Base-by-base conservation (phyloP, 2,113 vertebrate species). In the Himantopus leucocephalus region DNA sequence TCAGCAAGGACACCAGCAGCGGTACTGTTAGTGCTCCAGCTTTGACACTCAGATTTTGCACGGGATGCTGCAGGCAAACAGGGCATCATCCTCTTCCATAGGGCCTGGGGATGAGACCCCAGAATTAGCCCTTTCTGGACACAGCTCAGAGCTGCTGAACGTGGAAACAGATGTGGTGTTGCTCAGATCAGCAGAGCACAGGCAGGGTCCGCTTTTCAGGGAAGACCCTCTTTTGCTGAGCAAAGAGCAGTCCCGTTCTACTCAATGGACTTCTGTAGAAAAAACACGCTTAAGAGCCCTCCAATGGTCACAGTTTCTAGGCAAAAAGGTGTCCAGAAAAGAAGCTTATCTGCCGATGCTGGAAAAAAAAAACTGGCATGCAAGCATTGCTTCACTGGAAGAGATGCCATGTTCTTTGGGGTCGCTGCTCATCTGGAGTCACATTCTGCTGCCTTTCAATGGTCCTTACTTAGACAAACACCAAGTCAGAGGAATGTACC, bases 191-290 rank as follows among this genome's bases (percentile, higher is more conserved):
- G 52, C 75, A 60, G 29, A 59, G 9, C 22, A 67, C 24, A 45
- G 17, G n/a, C 1, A 59, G 19, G 18, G 10, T 16, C 5, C 0
- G 0, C 23, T 81, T 70, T 39, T 29, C 23, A 41, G 17, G 16
- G 19, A 63, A 48, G 19, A 7, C 10, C 34, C 47, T 8, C 55
- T 43, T 66, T 82, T 79, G 83, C 21, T 5, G 4, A 67, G 37
- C 41, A 24, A 85, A 59, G 8, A 85, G 22, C 20, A 83, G n/a
- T n/a, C 17, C 47, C 5, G 4, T 67, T 75, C 37, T 77, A 74
- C 10, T 78, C 20, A 50, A 15, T 1, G 5, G 68, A 10, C 13
- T 83, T 45, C 58, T 82, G 10, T 50, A 50, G 77, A 86, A 75
- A 9, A 9, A 75, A 27, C 8, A 20, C 9, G 24, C 58, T 55